Evolutionary conservation across 2,888 invertebrate species (phyloP), one percentile per base, ranked within the genome.

Genomic region (Loripinus fragilis): DNA sequence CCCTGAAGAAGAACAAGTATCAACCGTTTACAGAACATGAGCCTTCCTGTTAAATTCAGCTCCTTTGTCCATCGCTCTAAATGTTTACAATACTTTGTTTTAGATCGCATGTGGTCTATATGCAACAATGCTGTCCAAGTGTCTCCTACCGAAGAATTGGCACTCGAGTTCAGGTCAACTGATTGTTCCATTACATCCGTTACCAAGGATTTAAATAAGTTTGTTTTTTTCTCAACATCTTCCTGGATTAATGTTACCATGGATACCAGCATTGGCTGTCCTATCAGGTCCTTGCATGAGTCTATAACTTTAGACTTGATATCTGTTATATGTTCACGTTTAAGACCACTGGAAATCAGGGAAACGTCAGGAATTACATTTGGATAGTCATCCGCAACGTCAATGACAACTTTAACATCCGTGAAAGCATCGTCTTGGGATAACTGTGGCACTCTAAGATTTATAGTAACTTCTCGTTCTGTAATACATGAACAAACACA

Each of bases 61-160:
- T 90, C 88, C 35, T 74, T 70, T 20, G 85, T 79, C 91, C 91
- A 92, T 35, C 87, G 89, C 72, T 85, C 85, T 35, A 92, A 80
- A 12, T 86, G 86, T 68, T 91, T 91, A 2, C 88, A 76, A 68
- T 92, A 92, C 68, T 80, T 87, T 5, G 78, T 75, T 65, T 87
- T 88, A 20, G 90, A 86, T 52, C 91, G 74, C 91, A 92, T 92
- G 75, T 92, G 91, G 76, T 92, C 91, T 30, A 92, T 74, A 35
- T 87, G 88, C 33, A 91, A 69, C 33, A 91, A 41, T 55, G 80
- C 68, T 23, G 86, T 90, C 74, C 85, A 79, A 30, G 78, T 60
- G 23, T 69, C 45, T 0, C 38, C 64, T n/a, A 25, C 42, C 33
- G 45, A 23, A 28, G 7, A 35, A 12, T 8, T 25, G 23, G 15